A percentile compares a stretch with the other conserved stretches of the same genome.
Conservation (phyloP, 2,797 vertebrate species). For the Sardinella longiceps region DNA sequence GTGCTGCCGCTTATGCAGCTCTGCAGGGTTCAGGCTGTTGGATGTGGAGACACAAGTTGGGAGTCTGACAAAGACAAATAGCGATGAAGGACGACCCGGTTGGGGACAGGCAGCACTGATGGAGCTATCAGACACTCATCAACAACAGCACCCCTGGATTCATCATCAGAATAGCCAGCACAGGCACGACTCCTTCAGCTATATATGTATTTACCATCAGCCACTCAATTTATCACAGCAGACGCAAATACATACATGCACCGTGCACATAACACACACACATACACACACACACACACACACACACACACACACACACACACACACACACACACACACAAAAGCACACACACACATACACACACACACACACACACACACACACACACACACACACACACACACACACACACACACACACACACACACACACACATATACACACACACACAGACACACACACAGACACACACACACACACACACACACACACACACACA, state of each 20-base stretch:
- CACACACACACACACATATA: slow-evolving; percentile 22
- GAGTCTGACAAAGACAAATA: not conserved
- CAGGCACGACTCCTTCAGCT: slow-evolving; percentile 7
- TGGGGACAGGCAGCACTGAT: not conserved
- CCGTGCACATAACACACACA: slow-evolving; percentile 17
- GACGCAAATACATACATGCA: slow-evolving; percentile 11
- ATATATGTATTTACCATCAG: not conserved
- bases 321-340: slow-evolving; percentile 17
- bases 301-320: slow-evolving; percentile 2
- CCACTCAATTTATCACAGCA: not conserved
- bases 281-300: slow-evolving; percentile 27
- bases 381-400: not conserved
- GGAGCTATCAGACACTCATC: not conserved
- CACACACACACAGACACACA: slow-evolving; percentile 6
- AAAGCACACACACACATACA: not conserved
- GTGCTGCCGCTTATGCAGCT: not conserved
- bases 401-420: slow-evolving; percentile 19
- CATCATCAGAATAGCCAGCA: not conserved
- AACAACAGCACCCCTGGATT: not conserved
- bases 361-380: slow-evolving; percentile 26
- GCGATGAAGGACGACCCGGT: not conserved
- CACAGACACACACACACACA: not conserved
- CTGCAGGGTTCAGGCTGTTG: not conserved
- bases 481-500: slow-evolving; percentile 13
- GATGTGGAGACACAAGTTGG: not conserved